Conservation (phyloP, 2,888 invertebrate genomes). For the Dasypogon diadema region DNA sequence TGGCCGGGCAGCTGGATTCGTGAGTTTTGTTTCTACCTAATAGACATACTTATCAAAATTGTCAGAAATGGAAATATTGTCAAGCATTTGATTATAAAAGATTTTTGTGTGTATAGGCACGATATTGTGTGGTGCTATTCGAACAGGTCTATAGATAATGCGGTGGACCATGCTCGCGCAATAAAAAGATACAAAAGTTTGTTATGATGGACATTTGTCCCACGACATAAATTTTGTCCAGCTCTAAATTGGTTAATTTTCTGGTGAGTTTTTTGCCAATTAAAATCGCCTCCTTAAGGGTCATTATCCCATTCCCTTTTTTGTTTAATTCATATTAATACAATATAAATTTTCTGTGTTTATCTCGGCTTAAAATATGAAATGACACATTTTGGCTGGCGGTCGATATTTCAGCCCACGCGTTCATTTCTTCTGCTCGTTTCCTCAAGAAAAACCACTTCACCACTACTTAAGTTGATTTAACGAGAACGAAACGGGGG, state of each 20-base stretch:
- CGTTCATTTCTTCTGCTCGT: conserved; percentile 9
- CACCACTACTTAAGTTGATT: background rate
- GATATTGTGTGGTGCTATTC: background rate
- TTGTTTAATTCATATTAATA: conserved; percentile 32
- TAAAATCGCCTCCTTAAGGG: conserved; percentile 23
- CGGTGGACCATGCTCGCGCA: too few species aligned
- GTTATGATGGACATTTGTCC: conserved; percentile 21
- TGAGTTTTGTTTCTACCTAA: conserved; percentile 25
- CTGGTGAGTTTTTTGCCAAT: conserved; percentile 16
- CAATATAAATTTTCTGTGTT: conserved; percentile 36
- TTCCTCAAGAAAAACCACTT: background rate
- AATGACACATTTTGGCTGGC: conserved; percentile 40
- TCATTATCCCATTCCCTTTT: conserved; percentile 39
- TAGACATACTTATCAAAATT: conserved; percentile 36
- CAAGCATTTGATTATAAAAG: background rate
- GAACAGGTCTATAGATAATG: background rate
- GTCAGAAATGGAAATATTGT: conserved; percentile 9
- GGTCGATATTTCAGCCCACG: conserved; percentile 44
- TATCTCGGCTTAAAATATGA: conserved; percentile 26
- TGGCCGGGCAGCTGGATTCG: background rate
- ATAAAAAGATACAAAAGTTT: too few species aligned
- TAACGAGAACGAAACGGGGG: background rate
- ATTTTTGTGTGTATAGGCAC: background rate
- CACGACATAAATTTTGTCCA: conserved; percentile 26
- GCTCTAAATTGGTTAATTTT: conserved; percentile 40